Conservation (phyloP, 2,888 invertebrate genomes). For the Hemaris fuciformis region DNA sequence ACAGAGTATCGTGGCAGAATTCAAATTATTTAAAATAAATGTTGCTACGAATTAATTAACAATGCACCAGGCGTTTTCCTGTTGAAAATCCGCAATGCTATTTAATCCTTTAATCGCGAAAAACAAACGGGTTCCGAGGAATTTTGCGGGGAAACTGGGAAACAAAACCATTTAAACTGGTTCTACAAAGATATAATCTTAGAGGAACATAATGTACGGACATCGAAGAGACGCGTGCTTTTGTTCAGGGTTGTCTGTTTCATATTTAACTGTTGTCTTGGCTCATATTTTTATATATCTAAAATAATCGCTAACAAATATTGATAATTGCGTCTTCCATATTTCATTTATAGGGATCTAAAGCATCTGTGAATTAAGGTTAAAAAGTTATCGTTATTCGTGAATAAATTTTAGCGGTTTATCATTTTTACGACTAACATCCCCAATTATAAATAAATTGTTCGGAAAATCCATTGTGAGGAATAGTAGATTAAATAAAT, state of each 20-base stretch:
- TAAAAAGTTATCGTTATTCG: too few species aligned
- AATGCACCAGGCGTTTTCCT: not conserved
- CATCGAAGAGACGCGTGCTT: conserved; percentile 6
- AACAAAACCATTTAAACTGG: not conserved
- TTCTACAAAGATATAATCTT: not conserved
- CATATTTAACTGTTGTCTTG: not conserved
- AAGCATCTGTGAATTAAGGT: too few species aligned
- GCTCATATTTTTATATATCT: too few species aligned
- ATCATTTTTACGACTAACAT: too few species aligned
- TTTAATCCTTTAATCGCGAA: not conserved
- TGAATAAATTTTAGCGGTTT: too few species aligned
- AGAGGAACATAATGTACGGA: conserved; percentile 18
- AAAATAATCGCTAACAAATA: too few species aligned
- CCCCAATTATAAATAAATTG: too few species aligned
- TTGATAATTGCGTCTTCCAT: too few species aligned
- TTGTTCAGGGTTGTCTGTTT: not conserved
- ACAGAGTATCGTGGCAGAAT: too few species aligned
- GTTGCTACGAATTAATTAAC: not conserved
- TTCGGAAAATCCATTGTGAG: too few species aligned
- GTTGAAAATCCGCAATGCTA: not conserved
- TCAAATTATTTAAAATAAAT: not conserved
- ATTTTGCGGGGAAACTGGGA: not conserved
- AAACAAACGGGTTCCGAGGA: not conserved
- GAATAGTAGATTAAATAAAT: too few species aligned
- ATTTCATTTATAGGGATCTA: too few species aligned